These are phyloP conservation scores for Emydocephalus ijimae DNA, from an alignment of 2,113 vertebrate species.

Conservation along the genomic window DNA sequence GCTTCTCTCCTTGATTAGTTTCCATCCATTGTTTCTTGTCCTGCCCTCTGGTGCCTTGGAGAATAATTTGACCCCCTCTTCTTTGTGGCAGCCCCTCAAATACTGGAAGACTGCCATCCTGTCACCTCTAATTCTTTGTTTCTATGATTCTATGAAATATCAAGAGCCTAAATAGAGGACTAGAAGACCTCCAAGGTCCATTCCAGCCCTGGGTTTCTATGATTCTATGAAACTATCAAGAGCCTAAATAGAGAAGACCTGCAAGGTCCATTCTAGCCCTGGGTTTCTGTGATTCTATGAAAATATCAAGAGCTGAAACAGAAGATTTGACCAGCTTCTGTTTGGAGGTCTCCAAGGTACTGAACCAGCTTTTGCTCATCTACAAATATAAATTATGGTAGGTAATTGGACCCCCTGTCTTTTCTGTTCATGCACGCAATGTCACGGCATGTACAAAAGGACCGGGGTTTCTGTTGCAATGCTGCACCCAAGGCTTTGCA, in stretches of 20 bases:
- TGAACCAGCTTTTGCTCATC: not conserved
- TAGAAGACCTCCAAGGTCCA: not conserved
- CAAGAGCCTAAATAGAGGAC: no score
- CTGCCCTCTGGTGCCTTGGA: no score
- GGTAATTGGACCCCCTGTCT: not conserved
- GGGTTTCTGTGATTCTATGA: not conserved
- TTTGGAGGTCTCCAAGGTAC: not conserved
- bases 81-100: no score
- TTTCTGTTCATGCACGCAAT: not conserved
- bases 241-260: no score
- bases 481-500: not conserved
- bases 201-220: no score
- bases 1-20: no score
- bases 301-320: not conserved
- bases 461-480: not conserved
- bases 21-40: no score
- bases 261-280: no score
- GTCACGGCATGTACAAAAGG: not conserved
- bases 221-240: no score
- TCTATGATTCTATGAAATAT: not conserved
- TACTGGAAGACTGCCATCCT: no score
- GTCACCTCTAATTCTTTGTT: no score
- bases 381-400: not conserved
- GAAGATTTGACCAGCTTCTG: not conserved
- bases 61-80: no score